Conservation (phyloP, 1,140 invertebrate species). For the Gryon sp. region DNA sequence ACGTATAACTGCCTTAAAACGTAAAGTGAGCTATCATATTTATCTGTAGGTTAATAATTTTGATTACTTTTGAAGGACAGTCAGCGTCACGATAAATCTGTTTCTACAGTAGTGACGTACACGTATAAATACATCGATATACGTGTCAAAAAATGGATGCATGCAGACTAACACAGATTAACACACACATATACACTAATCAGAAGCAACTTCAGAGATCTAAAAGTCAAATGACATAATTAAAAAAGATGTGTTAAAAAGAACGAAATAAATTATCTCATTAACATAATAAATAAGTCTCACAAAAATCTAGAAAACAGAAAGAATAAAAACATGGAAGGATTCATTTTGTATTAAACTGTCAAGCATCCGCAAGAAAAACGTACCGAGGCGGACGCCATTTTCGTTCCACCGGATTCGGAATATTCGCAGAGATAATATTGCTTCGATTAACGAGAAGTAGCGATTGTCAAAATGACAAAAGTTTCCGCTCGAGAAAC, state of each 20-base stretch:
- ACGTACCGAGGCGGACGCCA: slow-evolving; percentile 78
- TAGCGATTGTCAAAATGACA: not conserved
- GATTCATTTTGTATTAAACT: not conserved
- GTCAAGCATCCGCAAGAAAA: slow-evolving; percentile 22
- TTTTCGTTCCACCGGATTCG: slow-evolving; percentile 60
- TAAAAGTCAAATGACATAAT: not conserved
- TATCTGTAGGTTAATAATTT: slow-evolving; percentile 26
- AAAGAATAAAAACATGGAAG: not conserved
- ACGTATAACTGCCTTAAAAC: slow-evolving; percentile 5
- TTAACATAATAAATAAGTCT: not conserved
- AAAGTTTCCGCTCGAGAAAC: not conserved
- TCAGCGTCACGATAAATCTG: slow-evolving; percentile 8
- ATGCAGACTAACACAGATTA: no score
- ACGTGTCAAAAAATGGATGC: slow-evolving; percentile 46
- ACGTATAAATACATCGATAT: slow-evolving; percentile 19
- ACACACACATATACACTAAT: no score
- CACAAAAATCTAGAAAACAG: not conserved
- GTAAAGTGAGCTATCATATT: not conserved
- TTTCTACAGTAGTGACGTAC: slow-evolving; percentile 27
- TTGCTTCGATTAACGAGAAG: slow-evolving; percentile 2
- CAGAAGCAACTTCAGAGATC: slow-evolving; percentile 10
- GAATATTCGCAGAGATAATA: not conserved
- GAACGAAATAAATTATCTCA: not conserved
- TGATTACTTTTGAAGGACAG: slow-evolving; percentile 39
- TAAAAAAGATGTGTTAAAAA: no score